Evolutionary conservation across 2,797 vertebrate genomes (phyloP).

Genomic region (Zenarchopterus dispar): DNA sequence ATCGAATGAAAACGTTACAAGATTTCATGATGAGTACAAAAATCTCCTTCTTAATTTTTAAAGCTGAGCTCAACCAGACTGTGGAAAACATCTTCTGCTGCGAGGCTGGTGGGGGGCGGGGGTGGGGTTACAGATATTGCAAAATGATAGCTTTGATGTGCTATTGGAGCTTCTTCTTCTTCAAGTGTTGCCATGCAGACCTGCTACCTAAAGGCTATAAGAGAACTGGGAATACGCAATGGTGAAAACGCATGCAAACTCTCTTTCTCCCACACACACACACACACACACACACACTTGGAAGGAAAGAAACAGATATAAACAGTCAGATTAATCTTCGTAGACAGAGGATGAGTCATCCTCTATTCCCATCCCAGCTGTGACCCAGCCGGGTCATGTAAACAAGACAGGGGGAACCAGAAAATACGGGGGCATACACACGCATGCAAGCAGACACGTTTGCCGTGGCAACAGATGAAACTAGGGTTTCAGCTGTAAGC

Average conservation of each 20-base stretch:
- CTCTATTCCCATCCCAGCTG: slow-evolving; percentile 64
- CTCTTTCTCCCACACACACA: background rate
- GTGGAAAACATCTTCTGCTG: slow-evolving; percentile 15
- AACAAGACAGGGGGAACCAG: slow-evolving; percentile 67
- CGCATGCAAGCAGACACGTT: slow-evolving; percentile 30
- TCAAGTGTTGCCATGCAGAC: slow-evolving; percentile 59
- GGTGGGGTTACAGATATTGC: slow-evolving; percentile 31
- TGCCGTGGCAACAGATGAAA: slow-evolving; percentile 24
- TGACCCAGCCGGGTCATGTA: slow-evolving; percentile 68
- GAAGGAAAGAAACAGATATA: slow-evolving; percentile 45
- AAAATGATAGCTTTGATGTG: slow-evolving; percentile 16
- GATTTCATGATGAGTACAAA: background rate
- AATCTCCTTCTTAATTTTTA: slow-evolving; percentile 3
- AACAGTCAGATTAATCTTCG: slow-evolving; percentile 51
- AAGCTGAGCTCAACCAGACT: slow-evolving; percentile 4
- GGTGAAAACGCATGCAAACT: slow-evolving; percentile 44
- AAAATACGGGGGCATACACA: slow-evolving; percentile 47
- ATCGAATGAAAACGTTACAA: too few species aligned
- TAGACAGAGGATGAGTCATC: slow-evolving; percentile 67
- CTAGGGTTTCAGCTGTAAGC: slow-evolving; percentile 23
- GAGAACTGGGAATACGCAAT: slow-evolving; percentile 37
- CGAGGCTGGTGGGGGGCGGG: slow-evolving; percentile 13
- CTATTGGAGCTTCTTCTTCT: slow-evolving; percentile 31
- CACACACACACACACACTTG: slow-evolving; percentile 25
- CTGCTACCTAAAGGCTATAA: slow-evolving; percentile 45